These are phyloP conservation scores for Hypsopygia costalis DNA, from an alignment of 2,888 invertebrate genomes.

Conservation along the genomic window DNA sequence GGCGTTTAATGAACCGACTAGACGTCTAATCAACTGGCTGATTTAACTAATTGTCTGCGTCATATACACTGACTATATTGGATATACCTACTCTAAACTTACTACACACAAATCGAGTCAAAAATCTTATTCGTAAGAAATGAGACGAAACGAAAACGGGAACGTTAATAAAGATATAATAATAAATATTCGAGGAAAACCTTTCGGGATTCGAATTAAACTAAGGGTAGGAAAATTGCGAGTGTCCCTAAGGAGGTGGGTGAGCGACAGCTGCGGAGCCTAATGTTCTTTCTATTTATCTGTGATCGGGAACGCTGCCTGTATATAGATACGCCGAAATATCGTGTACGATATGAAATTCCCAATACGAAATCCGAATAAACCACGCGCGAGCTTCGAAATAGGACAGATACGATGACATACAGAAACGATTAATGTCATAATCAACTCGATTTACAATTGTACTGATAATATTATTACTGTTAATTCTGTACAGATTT, in stretches of 20 bases:
- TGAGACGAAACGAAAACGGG: slow-evolving; percentile 50
- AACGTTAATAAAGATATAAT: slow-evolving; percentile 77
- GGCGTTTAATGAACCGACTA: too few relatives aligned
- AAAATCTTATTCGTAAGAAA: slow-evolving; percentile 62
- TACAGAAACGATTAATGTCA: slow-evolving; percentile 30
- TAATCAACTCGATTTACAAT: slow-evolving; percentile 20
- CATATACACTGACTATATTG: too few relatives aligned
- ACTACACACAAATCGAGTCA: not conserved
- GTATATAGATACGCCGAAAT: slow-evolving; percentile 41
- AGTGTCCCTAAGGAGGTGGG: slow-evolving; percentile 64
- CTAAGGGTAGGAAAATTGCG: slow-evolving; percentile 77
- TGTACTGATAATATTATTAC: not conserved
- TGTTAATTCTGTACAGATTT: slow-evolving; percentile 3
- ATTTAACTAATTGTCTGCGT: too few relatives aligned
- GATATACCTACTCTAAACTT: too few relatives aligned
- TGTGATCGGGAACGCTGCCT: slow-evolving; percentile 57
- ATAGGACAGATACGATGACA: slow-evolving; percentile 37
- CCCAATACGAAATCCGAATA: slow-evolving; percentile 22
- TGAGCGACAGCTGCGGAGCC: slow-evolving; percentile 70
- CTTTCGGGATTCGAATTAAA: slow-evolving; percentile 76
- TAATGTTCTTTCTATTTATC: slow-evolving; percentile 76
- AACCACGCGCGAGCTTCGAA: slow-evolving; percentile 17
- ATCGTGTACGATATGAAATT: slow-evolving; percentile 34
- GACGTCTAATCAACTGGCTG: too few relatives aligned
- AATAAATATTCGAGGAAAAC: slow-evolving; percentile 74